Conservation (phyloP, 2,888 invertebrate species). For the Leptopterna dolabrata region DNA sequence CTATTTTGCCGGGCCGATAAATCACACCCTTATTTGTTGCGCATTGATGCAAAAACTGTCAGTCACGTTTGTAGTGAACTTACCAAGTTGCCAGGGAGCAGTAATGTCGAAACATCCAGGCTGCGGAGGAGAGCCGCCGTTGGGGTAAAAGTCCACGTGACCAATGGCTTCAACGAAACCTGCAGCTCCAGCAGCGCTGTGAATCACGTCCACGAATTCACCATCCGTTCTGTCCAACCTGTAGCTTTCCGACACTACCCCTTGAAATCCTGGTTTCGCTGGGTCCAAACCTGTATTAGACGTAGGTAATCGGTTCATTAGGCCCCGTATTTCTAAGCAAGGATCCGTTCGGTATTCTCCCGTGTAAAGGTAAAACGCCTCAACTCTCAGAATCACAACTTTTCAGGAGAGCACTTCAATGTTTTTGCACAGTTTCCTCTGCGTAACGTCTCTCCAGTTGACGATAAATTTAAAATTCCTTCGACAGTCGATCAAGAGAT, state of each 20-base stretch:
- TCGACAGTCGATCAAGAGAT: too few species aligned
- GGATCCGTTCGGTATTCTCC: too few species aligned
- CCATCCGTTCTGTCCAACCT: constrained; percentile 77
- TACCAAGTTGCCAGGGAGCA: constrained; percentile 25
- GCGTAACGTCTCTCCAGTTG: too few species aligned
- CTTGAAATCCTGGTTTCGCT: constrained; percentile 52
- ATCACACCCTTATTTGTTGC: too few species aligned
- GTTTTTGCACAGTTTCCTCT: too few species aligned
- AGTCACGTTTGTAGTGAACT: not conserved
- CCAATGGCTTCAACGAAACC: constrained; percentile 76
- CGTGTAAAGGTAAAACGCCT: too few species aligned
- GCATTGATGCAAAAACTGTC: too few species aligned
- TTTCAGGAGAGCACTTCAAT: too few species aligned
- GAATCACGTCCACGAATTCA: constrained; percentile 77
- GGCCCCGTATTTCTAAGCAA: too few species aligned
- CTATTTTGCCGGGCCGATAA: too few species aligned
- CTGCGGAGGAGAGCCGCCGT: constrained; percentile 75
- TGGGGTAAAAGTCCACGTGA: constrained; percentile 79
- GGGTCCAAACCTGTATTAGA: constrained; percentile 48
- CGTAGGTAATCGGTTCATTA: not conserved
- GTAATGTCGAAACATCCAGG: constrained; percentile 71
- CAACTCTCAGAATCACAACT: too few species aligned
- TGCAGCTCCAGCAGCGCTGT: constrained; percentile 76
- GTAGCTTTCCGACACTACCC: constrained; percentile 67
- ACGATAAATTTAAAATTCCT: too few species aligned